Conservation (phyloP, 2,113 vertebrate genomes). For the Erythrolamprus reginae region DNA sequence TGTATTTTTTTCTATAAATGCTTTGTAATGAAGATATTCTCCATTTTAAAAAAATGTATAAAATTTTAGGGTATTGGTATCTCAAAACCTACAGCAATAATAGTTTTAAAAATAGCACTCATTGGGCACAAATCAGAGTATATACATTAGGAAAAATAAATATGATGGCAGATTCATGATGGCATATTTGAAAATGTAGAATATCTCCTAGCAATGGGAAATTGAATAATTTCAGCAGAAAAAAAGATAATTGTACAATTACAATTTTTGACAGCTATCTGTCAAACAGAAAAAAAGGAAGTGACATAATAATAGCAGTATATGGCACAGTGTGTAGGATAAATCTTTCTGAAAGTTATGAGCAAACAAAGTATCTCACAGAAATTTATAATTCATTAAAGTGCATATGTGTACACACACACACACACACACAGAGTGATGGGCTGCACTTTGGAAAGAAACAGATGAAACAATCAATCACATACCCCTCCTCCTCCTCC, state of each 20-base stretch:
- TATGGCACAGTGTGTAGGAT: not conserved
- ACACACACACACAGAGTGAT: no score
- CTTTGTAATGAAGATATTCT: not conserved
- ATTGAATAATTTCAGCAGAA: not conserved
- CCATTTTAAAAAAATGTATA: not conserved
- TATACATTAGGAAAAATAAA: not conserved
- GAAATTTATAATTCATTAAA: not conserved
- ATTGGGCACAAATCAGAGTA: not conserved
- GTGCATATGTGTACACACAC: no score
- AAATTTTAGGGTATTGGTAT: not conserved
- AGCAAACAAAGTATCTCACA: not conserved
- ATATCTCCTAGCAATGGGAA: not conserved
- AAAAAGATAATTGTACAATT: not conserved
- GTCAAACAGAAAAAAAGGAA: not conserved
- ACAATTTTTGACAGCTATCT: not conserved
- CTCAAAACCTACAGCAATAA: not conserved
- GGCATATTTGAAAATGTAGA: not conserved
- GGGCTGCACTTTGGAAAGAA: no score
- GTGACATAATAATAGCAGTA: not conserved
- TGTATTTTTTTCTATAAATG: not conserved
- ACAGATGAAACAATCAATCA: no score
- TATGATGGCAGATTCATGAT: not conserved
- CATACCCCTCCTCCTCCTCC: no score
- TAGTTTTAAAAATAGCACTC: not conserved
- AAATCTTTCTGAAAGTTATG: not conserved